Evolutionary conservation across 2,113 vertebrate genomes (phyloP), one percentile per base, ranked within the genome.

Genomic region (Columba janthina): DNA sequence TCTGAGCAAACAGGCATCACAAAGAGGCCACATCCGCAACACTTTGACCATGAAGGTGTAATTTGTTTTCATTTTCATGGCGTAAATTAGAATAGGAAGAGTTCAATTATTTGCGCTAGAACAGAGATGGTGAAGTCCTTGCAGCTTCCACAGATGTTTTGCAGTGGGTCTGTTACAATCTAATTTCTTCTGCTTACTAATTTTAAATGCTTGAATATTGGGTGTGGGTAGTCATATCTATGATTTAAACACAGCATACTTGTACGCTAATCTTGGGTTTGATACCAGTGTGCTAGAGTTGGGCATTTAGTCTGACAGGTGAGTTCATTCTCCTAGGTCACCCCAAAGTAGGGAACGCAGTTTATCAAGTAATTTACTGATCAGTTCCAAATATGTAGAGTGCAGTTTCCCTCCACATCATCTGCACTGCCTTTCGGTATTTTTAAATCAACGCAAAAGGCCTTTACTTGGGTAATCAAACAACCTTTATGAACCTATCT

Each of bases 41-140:
- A 10, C 53, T 90, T 74, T 89, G 69, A 81, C 76, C 56, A 74
- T 88, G 56, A 83, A 95, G 51, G 53, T 2, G 3, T 89, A 71
- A 78, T 92, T 90, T 86, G 69, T 92, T 97, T 94, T 84, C 8
- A 71, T 89, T 90, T 90, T 58, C 51, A 14, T 28, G 29, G 24
- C 12, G 12, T 76, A 79, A 69, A 80, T 72, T 92, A 82, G 61
- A 81, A 74, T 60, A 53, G 77, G 66, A 89, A 79, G 25, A 83
- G 84, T 92, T 95, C 57, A 64, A 25, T 93, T 90, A 67, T 16
- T 5, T 31, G 10, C 20, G 60, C 53, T 67, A 36, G 92, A 92
- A 86, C 75, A 64, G 60, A 81, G 28, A 44, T 3, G 4, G 53
- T 48, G 2, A 83, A 88, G 31, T 71, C 74, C 31, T 80, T 69